phyloP scores from a whole-genome alignment of 2,888 invertebrate genomes.

The Papilio gigon region DNA sequence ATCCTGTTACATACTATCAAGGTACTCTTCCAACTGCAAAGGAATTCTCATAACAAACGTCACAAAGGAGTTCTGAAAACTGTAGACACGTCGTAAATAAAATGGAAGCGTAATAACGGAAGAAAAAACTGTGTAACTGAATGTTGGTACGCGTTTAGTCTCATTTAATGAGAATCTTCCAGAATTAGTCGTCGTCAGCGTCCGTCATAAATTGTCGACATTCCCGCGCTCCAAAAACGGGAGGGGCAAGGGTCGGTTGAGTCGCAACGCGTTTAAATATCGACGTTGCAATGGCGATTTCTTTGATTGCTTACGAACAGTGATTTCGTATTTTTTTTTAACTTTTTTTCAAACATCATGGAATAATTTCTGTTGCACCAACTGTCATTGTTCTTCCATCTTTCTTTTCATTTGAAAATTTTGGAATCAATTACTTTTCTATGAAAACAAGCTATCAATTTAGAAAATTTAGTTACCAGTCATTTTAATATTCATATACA shows the following conservation, averaged over 20 bases:
- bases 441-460: background rate
- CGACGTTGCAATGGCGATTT: conserved; percentile 61
- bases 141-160: conserved; percentile 70
- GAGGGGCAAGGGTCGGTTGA: conserved; percentile 61
- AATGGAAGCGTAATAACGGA: conserved; percentile 45
- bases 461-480: background rate
- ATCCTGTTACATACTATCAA: background rate
- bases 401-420: no score
- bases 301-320: conserved; percentile 66
- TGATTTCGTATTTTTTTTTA: conserved; percentile 44
- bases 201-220: conserved; percentile 78
- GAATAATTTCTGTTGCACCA: background rate
- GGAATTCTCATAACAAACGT: conserved; percentile 45
- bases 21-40: conserved; percentile 25
- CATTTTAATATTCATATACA: background rate
- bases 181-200: conserved; percentile 74
- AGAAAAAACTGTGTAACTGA: conserved; percentile 69
- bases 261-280: conserved; percentile 62
- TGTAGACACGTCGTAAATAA: conserved; percentile 46
- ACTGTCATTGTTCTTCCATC: no score
- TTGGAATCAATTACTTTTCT: background rate
- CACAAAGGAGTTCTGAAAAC: conserved; percentile 45
- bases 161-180: conserved; percentile 73
- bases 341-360: background rate
- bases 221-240: conserved; percentile 46